Evolutionary conservation across 64 coral and sea anemone genomes (phyloP), one percentile per base, ranked within the genome.

Genomic region (Acropora yongei): DNA sequence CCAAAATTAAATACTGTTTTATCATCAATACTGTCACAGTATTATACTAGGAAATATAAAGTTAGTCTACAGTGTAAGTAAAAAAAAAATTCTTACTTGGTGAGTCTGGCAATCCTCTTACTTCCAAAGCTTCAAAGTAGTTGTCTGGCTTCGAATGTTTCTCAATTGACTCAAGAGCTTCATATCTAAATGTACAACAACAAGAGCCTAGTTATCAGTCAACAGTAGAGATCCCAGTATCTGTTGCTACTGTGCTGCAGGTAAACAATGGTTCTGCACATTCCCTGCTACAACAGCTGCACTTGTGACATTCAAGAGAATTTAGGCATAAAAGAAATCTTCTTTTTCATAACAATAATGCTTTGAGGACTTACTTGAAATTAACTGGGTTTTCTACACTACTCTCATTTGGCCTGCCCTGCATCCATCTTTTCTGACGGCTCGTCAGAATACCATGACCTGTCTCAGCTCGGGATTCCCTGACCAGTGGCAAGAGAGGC

Each of bases 351-450:
- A 30, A 30, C 30, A 30, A n/a, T 50, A 30, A 30, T n/a, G 20
- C 12, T 6, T 8, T 45, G 4, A 83, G 41, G 66, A 94, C 95
- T 88, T 72, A 97, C 95, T 97, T 97, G 20, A 91, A 84, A 76
- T 97, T 84, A 2, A 97, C 95, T 44, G 95, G 95, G 60, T 97
- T 97, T 50, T 97, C 95, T 72, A 97, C 91, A 17, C 93, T 91
- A 47, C 90, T 72, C 74, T 97, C 92, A 82, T 97, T 97, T 74
- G 81, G 88, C 61, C 86, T 87, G 3, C 83, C 92, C 44, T 77
- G 78, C 67, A 93, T 91, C 95, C 95, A 97, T 65, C 61, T 45
- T 41, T 94, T 97, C 74, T 97, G 95, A 2, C 95, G 75, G 2
- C 71, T 87, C 58, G 82, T 93, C 49, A 97, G 76, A 79, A 97